phyloP scores from a whole-genome alignment of 2,797 vertebrate species.

The Falco novaeseelandiae region DNA sequence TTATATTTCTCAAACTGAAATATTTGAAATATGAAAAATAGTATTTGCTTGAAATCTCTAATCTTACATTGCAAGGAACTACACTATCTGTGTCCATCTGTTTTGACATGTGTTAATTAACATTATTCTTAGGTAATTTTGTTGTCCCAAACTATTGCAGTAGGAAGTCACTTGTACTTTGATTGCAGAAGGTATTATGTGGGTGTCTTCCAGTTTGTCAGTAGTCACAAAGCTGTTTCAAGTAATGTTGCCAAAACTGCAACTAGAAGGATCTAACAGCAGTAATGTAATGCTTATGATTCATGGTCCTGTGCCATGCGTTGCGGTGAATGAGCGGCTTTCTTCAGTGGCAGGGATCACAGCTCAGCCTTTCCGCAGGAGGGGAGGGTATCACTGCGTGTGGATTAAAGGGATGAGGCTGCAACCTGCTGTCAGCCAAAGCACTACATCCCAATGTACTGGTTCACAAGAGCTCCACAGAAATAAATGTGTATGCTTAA shows the following conservation, averaged over 20 bases:
- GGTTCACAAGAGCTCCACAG: not conserved
- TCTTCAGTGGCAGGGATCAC: not conserved
- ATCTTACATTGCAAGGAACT: not conserved
- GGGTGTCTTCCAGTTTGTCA: constrained; percentile 37
- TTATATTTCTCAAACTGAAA: not conserved
- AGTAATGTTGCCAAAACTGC: not conserved
- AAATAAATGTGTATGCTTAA: not conserved
- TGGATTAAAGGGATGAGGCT: not conserved
- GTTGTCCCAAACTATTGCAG: not conserved
- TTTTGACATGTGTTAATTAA: constrained; percentile 20
- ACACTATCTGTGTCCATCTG: not conserved
- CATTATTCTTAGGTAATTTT: not conserved
- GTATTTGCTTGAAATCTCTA: not conserved
- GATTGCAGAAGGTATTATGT: constrained; percentile 13
- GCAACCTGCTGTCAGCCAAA: not conserved
- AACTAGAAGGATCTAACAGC: not conserved
- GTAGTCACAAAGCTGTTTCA: constrained; percentile 44
- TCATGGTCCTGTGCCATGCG: not conserved
- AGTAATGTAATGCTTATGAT: not conserved
- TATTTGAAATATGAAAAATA: not conserved
- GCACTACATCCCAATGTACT: not conserved
- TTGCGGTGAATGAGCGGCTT: not conserved
- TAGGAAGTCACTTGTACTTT: constrained; percentile 15
- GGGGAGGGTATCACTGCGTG: not conserved
- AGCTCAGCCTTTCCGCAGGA: not conserved